Conservation (phyloP, 2,797 vertebrate species). For the Intellagama lesueurii region DNA sequence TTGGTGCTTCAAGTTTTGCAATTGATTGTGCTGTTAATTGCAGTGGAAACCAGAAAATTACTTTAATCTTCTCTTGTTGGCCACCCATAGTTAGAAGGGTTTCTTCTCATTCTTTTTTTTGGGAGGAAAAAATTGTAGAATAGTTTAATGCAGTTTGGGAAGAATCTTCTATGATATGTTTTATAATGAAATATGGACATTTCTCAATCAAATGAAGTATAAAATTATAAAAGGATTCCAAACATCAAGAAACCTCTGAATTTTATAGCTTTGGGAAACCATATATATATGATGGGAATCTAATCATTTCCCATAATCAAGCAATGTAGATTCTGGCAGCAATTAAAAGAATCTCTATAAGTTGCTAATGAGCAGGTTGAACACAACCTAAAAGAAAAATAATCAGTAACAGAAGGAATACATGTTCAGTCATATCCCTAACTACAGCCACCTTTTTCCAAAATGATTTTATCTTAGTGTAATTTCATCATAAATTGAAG, state of each 20-base stretch:
- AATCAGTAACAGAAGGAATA: conserved; percentile 17
- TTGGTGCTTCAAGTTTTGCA: neutral
- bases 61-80: neutral
- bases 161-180: neutral
- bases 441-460: conserved; percentile 7
- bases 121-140: neutral
- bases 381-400: conserved; percentile 17
- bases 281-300: conserved; percentile 24
- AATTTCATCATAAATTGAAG: neutral
- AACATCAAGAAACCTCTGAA: conserved; percentile 8
- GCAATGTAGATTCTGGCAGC: conserved; percentile 29
- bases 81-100: neutral
- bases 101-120: neutral
- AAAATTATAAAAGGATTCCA: neutral
- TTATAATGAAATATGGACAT: neutral
- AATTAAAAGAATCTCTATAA: conserved; percentile 25
- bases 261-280: neutral
- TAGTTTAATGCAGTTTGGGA: neutral
- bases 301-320: conserved; percentile 22
- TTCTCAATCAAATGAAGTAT: neutral
- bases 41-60: neutral
- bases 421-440: conserved; percentile 8
- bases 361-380: conserved; percentile 19
- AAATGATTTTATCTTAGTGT: neutral
- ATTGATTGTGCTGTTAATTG: neutral